A percentile compares a stretch with the other conserved stretches of the same genome.
phyloP scores from a whole-genome alignment of 1,140 invertebrate genomes.

The Vanessa tameamea region DNA sequence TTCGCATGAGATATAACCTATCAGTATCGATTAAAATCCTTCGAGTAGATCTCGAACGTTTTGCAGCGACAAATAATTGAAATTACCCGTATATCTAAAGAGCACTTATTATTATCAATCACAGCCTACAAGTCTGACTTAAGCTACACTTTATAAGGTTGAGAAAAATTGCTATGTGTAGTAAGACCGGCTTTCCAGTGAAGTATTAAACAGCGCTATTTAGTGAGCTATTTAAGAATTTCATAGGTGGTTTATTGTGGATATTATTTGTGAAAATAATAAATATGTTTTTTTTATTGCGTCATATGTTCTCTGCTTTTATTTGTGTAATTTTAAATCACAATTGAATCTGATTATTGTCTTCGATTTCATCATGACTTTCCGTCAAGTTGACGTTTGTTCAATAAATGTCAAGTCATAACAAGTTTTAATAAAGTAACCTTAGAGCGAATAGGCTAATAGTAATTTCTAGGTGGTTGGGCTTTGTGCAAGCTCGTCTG shows the following conservation, averaged over 20 bases:
- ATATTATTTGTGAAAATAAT: background rate
- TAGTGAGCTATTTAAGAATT: background rate
- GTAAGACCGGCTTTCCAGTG: background rate
- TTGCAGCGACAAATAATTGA: constrained; percentile 38
- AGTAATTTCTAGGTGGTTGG: too few species aligned
- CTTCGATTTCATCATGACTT: too few species aligned
- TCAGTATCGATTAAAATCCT: constrained; percentile 5
- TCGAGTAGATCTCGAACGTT: constrained; percentile 27
- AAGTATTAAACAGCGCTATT: background rate
- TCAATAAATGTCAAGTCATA: too few species aligned
- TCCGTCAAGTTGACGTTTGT: too few species aligned
- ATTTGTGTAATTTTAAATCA: too few species aligned
- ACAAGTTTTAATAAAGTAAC: too few species aligned
- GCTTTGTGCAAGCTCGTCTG: too few species aligned
- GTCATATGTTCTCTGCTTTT: too few species aligned
- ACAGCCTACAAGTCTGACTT: constrained; percentile 41
- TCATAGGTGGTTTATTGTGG: background rate
- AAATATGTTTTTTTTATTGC: background rate
- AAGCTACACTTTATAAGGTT: constrained; percentile 43
- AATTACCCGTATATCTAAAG: constrained; percentile 44
- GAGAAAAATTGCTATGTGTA: constrained; percentile 37
- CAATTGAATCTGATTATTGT: too few species aligned
- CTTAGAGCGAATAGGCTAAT: too few species aligned
- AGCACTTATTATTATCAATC: constrained; percentile 49
- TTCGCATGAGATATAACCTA: constrained; percentile 2